Evolutionary conservation across 2,888 invertebrate genomes (phyloP).

Genomic region (Agriopis aurantiaria): DNA sequence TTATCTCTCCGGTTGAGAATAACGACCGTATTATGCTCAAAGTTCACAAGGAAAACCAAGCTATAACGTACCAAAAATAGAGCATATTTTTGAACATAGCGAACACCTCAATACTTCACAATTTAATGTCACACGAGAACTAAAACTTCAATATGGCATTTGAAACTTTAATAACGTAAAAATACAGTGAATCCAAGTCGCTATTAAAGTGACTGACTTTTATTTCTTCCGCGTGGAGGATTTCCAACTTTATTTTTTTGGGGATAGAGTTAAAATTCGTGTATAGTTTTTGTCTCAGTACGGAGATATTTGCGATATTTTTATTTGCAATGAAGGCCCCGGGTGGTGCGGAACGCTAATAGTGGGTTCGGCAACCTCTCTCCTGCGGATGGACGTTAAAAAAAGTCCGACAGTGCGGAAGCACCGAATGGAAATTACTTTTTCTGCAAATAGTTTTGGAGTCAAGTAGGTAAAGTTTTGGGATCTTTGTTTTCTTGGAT

Average conservation of each 20-base stretch:
- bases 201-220: constrained; percentile 35
- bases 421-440: constrained; percentile 37
- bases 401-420: constrained; percentile 31
- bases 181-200: constrained; percentile 41
- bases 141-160: constrained; percentile 46
- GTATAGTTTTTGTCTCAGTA: constrained; percentile 14
- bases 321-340: constrained; percentile 41
- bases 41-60: constrained; percentile 6
- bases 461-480: constrained; percentile 28
- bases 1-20: constrained; percentile 34
- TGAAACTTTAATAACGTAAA: constrained; percentile 50
- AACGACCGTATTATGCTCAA: constrained; percentile 32
- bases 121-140: constrained; percentile 45
- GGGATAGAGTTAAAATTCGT: constrained; percentile 4
- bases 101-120: constrained; percentile 31
- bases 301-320: constrained; percentile 36
- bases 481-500: constrained; percentile 20
- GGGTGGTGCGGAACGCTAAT: constrained; percentile 40
- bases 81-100: constrained; percentile 11
- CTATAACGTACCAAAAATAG: constrained; percentile 5
- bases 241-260: neutral
- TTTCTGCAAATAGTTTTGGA: constrained; percentile 29
- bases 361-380: constrained; percentile 43
- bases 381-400: constrained; percentile 19
- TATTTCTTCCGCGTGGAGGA: constrained; percentile 8